These are phyloP conservation scores for Ormia ochracea DNA, from an alignment of 2,888 invertebrate genomes.

Conservation along the genomic window DNA sequence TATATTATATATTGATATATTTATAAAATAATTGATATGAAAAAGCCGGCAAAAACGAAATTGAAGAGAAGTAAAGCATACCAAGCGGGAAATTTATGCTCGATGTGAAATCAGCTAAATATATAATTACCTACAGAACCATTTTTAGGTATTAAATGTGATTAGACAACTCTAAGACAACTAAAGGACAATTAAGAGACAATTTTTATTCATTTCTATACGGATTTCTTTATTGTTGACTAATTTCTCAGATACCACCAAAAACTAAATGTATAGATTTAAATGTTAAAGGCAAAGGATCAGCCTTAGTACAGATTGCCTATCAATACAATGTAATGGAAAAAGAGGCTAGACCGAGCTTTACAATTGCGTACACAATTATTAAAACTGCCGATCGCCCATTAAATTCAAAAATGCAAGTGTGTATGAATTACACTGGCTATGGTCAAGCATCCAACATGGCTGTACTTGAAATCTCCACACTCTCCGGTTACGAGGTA, in stretches of 20 bases:
- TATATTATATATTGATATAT: no score
- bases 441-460: slow-evolving; percentile 84
- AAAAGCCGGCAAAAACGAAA: no score
- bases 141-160: no score
- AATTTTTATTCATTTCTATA: neutral
- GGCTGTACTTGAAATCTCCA: slow-evolving; percentile 92
- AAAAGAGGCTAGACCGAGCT: slow-evolving; percentile 91
- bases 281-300: slow-evolving; percentile 87
- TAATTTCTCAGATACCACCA: slow-evolving; percentile 68
- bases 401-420: slow-evolving; percentile 86
- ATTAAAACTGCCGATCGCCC: slow-evolving; percentile 76
- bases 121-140: no score
- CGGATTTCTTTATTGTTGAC: neutral
- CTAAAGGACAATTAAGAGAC: no score
- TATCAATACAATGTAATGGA: slow-evolving; percentile 90
- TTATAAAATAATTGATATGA: no score
- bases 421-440: slow-evolving; percentile 84
- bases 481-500: slow-evolving; percentile 93
- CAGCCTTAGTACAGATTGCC: slow-evolving; percentile 86
- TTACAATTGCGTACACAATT: slow-evolving; percentile 89
- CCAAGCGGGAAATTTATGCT: no score
- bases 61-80: no score
- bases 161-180: no score
- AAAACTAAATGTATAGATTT: slow-evolving; percentile 82
- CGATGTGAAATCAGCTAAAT: no score